Evolutionary conservation across 1,140 invertebrate genomes (phyloP), one percentile per base, ranked within the genome.

Genomic region (Lutraria rhynchaena): DNA sequence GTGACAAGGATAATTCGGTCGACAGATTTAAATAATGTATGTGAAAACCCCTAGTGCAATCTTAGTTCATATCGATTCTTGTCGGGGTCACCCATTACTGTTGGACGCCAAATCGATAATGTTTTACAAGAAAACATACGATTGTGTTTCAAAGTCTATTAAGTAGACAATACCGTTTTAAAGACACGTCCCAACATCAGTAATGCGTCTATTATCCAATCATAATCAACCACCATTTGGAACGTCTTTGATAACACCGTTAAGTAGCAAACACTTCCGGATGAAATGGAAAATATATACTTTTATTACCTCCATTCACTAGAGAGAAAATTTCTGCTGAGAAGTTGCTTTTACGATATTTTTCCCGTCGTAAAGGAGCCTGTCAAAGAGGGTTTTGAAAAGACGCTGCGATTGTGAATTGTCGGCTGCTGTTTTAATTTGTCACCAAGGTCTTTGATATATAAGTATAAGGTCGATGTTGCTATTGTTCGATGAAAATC

Each of bases 191-290:
- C 31, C 9, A 37, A 15, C 19, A 31, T 3, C 17, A 22, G n/a
- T 67, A 67, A 71, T 71, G 46, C 49, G 24, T 55, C 69, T 71
- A 55, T 35, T 55, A 71, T 55, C 17, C 4, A 27, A 31, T 71
- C 46, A 71, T 71, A 71, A 53, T 71, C 24, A 71, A 71, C 53
- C 46, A 53, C 69, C 69, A 71, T 71, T 71, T 71, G 69, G 69
- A 27, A 19, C 31, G 7, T 29, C 69, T 71, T 71, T 71, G 65
- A 70, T 70, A 70, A 46, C 22, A 29, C 31, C 44, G 69, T 71
- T 55, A 71, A 71, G 69, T 71, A 71, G 19, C 31, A 44, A 55
- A 55, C 51, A 71, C 69, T 71, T 71, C 69, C 69, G 69, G 46
- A 41, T 35, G 69, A 71, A 71, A 71, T 71, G 69, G 69, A 35